Evolutionary conservation across 2,113 vertebrate species (phyloP).

Genomic region (Podarcis muralis): DNA sequence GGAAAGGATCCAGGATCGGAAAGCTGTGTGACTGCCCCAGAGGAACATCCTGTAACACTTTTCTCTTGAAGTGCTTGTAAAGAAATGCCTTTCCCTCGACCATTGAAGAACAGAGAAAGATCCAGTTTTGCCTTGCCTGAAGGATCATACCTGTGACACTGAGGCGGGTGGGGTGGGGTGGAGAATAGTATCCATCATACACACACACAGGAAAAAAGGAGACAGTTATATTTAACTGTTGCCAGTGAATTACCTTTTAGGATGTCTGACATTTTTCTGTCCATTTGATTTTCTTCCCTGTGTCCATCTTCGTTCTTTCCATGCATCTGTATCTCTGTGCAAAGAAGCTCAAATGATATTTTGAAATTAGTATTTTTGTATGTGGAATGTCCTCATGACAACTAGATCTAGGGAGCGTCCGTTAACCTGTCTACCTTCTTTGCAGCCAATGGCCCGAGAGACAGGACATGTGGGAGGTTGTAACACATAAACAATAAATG

Average conservation of each 20-base stretch:
- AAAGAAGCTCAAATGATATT: conserved; percentile 43
- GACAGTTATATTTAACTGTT: conserved; percentile 35
- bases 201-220: conserved; percentile 14
- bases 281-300: neutral
- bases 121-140: conserved; percentile 25
- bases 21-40: conserved; percentile 84
- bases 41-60: conserved; percentile 83
- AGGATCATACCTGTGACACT: conserved; percentile 42
- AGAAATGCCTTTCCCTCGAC: neutral
- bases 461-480: neutral
- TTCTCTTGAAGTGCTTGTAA: conserved; percentile 85
- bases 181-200: conserved; percentile 34
- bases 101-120: conserved; percentile 27
- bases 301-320: conserved; percentile 28
- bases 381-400: conserved; percentile 53
- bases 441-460: neutral
- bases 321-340: conserved; percentile 28
- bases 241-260: conserved; percentile 49
- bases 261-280: conserved; percentile 53
- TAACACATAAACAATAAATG: conserved; percentile 58
- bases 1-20: conserved; percentile 83
- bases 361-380: conserved; percentile 69
- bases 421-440: conserved; percentile 26
- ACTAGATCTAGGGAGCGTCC: conserved; percentile 46
- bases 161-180: neutral